Evolutionary conservation across 1,140 invertebrate species (phyloP), one percentile per base, ranked within the genome.

Genomic region (Plectrocnemia conspersa): DNA sequence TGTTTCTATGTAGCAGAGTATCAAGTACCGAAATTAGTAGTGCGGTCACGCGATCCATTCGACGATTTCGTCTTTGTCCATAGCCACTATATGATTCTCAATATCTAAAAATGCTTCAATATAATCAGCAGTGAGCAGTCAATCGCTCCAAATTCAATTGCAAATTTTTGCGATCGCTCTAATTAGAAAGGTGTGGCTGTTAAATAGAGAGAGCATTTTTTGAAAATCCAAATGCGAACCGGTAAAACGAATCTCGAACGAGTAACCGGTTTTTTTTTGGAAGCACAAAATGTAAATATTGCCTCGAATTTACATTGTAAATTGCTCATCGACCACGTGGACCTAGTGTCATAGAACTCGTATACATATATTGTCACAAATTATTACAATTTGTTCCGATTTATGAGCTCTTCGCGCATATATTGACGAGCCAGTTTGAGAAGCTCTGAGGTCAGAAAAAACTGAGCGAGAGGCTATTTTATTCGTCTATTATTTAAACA

Each of bases 21-120:
- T n/a, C n/a, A n/a, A 50, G 47, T 50, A 50, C 47, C 47, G 47
- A 50, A 50, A 50, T 50, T 50, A 50, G 47, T 50, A 50, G 38
- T 50, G 35, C 33, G 33, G 33, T 50, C 47, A 50, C 47, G 47
- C 47, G 47, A 50, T 50, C 47, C 21, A 38, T 50, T 38, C 47
- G 47, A n/a, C 40, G 35, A 35, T 38, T 27, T 50, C 47, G 47
- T 50, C 33, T 35, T 18, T 24, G 19, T 33, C 33, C 18, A 29
- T 9, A 13, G 18, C 38, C 10, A n/a, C n/a, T n/a, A n/a, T n/a
- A n/a, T n/a, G n/a, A n/a, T n/a, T n/a, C n/a, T n/a, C 45, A 9
- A 47, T 32, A 44, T 18, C 23, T 47, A 7, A 27, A 21, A 19
- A 47, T 24, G 27, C 45, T 47, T 33, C 27, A 29, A 35, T 15